Base-by-base conservation (phyloP, 2,113 vertebrate genomes). In the Otolemur garnettii region DNA sequence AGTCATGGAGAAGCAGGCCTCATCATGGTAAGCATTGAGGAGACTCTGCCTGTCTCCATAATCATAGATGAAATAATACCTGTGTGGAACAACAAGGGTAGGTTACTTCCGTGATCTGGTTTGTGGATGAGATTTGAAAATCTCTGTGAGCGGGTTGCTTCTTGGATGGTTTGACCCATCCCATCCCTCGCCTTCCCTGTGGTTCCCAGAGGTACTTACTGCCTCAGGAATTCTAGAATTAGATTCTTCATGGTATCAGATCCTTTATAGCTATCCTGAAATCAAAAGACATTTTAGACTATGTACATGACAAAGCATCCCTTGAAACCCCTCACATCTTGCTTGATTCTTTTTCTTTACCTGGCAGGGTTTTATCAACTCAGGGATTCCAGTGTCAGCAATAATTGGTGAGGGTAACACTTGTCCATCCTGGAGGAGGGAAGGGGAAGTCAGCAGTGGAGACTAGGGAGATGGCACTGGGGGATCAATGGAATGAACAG, bases 1-100 rank as follows among this genome's bases (percentile, higher is more conserved):
- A 89, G 98, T 98, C 50, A 99, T 95, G 3, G 99, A 99, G 87
- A 99, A 99, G n/a, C 98, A 99, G 7, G 99, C 99, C 4, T 98
- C 98, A 64, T 99, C 98, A 79, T 99, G 99, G 96, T 99, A 99
- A 33, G 99, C 99, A 19, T 99, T 98, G 10, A 99, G 97, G 12
- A 99, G 98, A 1, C 98, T 98, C 92, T 99, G 99, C 74, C 99
- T 97, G 97, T 99, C 96, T 45, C 98, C 98, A 33, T 30, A 79
- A 50, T 79, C 77, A 55, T 55, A 79, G 77, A 55, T 79, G 50
- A n/a, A 79, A 50, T 98, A 99, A 97, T 99, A 99, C 96, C 99
- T 99, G 94, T 22, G 35, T 88, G 38, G 42, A 93, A 50, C 24
- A 30, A 64, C 22, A 18, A 28, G 87, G 35, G 24, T 17, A 33